Base-by-base conservation (phyloP, 2,797 vertebrate species). In the Momotus momota region DNA sequence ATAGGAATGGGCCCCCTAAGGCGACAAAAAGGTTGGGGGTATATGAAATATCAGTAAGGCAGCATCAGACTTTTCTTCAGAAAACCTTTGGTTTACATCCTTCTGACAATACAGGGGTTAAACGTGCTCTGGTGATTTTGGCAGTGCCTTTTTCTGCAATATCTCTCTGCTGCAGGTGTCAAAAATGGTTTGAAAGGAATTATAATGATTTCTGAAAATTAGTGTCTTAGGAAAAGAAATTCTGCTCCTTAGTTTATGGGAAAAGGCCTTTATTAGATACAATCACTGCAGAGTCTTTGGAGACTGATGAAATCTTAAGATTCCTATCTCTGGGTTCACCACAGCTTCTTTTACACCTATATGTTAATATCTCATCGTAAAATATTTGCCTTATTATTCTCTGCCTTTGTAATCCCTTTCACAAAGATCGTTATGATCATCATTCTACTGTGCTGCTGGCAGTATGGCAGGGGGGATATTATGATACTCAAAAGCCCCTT, bases 131-230 rank as follows among this genome's bases (percentile, higher is more conserved):
- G 33, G 45, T 77, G 62, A 65, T 81, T 91, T 93, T 74, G 40
- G 48, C 55, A 40, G 25, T 52, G 29, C 35, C 12, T 75, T 64
- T 72, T 82, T 55, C 2, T 4, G 17, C 61, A 72, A 3, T 21
- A 7, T 65, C 23, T 91, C 21, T 81, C 57, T 80, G 48, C 38
- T 91, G 79, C 77, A 90, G 35, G 8, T 72, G 62, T 83, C 82
- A 82, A 55, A 96, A 84, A 54, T 49, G 18, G 33, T 92, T 78
- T 95, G 66, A 86, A 86, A 81, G 41, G 29, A 71, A 85, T 88
- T 38, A 60, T 27, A 90, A 78, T 61, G 31, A 61, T 81, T 91
- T 91, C 55, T 94, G 73, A 86, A 94, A 93, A 88, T 41, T 60
- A 70, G 12, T 16, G 4, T 88, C 20, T 48, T 94, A 33, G 62